Evolutionary conservation across 2,888 invertebrate species (phyloP).

Genomic region (Petrolisthes manimaculis): DNA sequence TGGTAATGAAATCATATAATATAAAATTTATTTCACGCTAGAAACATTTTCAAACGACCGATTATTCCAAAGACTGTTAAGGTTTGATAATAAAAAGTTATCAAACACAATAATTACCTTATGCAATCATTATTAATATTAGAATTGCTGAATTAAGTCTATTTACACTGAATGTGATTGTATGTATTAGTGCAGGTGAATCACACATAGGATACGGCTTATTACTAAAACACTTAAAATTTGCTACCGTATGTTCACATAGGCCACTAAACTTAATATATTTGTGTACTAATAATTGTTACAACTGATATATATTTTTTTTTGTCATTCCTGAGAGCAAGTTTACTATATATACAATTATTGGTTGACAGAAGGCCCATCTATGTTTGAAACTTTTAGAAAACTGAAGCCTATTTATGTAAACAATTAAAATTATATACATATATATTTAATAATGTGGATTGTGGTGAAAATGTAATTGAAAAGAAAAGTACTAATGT

Average conservation of each 20-base stretch:
- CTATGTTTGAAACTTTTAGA: neutral
- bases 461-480: constrained; percentile 12
- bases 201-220: constrained; percentile 18
- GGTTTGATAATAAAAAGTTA: too few relatives aligned
- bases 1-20: too few relatives aligned
- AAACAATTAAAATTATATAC: neutral
- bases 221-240: constrained; percentile 14
- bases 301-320: too few relatives aligned
- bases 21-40: too few relatives aligned
- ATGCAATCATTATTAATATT: constrained; percentile 6
- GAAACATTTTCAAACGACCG: too few relatives aligned
- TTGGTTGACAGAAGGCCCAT: neutral
- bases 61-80: too few relatives aligned
- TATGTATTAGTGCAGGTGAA: constrained; percentile 12
- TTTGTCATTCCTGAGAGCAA: neutral
- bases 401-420: neutral
- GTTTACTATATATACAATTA: neutral
- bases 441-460: neutral
- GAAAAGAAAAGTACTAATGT: constrained; percentile 37
- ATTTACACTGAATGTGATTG: constrained; percentile 9
- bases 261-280: neutral
- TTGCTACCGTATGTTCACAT: neutral
- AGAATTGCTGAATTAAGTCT: neutral
- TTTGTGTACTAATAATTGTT: neutral
- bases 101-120: neutral